Evolutionary conservation across 2,797 vertebrate species (phyloP).

Genomic region (Petrocephalus sullivani): DNA sequence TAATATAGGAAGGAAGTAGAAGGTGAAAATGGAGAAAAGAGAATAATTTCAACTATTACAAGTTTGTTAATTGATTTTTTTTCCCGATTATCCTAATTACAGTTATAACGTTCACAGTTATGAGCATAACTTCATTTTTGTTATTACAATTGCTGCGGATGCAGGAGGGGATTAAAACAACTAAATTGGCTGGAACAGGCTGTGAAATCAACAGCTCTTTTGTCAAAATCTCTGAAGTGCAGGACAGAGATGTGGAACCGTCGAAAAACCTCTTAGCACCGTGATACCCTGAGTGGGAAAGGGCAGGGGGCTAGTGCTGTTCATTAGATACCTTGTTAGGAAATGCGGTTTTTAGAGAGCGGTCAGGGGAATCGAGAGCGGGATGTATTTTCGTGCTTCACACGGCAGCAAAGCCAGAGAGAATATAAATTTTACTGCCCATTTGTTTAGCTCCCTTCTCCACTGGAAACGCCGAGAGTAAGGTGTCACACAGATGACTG

Average conservation of each 20-base stretch:
- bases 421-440: background rate
- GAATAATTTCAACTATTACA: slow-evolving; percentile 49
- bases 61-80: slow-evolving; percentile 63
- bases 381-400: background rate
- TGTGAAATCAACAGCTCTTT: background rate
- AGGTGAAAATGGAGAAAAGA: slow-evolving; percentile 49
- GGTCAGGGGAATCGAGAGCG: background rate
- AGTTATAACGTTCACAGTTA: slow-evolving; percentile 58
- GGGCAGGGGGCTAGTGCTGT: background rate
- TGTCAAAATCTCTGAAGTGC: background rate
- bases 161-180: slow-evolving; percentile 27
- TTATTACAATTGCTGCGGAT: slow-evolving; percentile 44
- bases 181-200: background rate
- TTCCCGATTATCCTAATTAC: slow-evolving; percentile 60
- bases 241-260: background rate
- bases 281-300: background rate
- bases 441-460: background rate
- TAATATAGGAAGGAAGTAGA: slow-evolving; percentile 54
- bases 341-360: background rate
- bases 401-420: background rate
- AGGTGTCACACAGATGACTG: background rate
- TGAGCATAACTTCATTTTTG: slow-evolving; percentile 41
- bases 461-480: background rate
- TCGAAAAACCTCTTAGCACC: background rate
- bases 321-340: background rate